Evolutionary conservation across 2,797 vertebrate species (phyloP).

Genomic region (Borostomias antarcticus): DNA sequence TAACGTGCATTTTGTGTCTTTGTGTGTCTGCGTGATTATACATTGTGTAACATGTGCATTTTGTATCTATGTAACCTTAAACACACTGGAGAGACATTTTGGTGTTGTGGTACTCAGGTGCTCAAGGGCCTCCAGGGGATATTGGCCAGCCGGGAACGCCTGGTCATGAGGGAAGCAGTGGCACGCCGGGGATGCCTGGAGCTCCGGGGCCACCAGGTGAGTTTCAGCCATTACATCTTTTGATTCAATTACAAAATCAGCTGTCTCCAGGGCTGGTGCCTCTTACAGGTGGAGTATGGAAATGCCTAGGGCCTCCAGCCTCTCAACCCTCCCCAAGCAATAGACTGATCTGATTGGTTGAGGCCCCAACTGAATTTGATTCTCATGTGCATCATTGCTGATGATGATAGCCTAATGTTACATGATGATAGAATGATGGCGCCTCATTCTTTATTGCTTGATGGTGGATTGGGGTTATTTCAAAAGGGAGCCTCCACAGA

Average conservation of each 20-base stretch:
- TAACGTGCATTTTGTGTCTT: constrained; percentile 1
- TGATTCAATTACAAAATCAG: not conserved
- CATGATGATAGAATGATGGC: too few relatives aligned
- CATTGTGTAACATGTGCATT: constrained; percentile 2
- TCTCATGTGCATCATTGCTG: not conserved
- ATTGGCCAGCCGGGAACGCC: not conserved
- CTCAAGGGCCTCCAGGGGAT: not conserved
- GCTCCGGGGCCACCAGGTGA: constrained; percentile 1
- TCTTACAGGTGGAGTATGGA: not conserved
- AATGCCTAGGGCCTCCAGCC: too few relatives aligned
- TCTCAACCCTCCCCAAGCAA: too few relatives aligned
- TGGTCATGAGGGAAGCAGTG: constrained; percentile 5
- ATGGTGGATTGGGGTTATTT: too few relatives aligned
- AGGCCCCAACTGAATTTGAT: too few relatives aligned
- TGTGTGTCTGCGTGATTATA: too few relatives aligned
- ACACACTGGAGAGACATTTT: not conserved
- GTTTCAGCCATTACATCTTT: not conserved
- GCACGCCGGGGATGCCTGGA: not conserved
- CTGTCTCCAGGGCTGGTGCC: too few relatives aligned
- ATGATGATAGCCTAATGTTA: too few relatives aligned
- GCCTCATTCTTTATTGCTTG: too few relatives aligned
- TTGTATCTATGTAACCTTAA: not conserved
- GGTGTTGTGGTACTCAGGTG: not conserved
- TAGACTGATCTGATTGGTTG: too few relatives aligned
- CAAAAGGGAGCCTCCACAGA: too few relatives aligned